phyloP scores from a whole-genome alignment of 2,888 invertebrate species.

The Drosophila anceps region DNA sequence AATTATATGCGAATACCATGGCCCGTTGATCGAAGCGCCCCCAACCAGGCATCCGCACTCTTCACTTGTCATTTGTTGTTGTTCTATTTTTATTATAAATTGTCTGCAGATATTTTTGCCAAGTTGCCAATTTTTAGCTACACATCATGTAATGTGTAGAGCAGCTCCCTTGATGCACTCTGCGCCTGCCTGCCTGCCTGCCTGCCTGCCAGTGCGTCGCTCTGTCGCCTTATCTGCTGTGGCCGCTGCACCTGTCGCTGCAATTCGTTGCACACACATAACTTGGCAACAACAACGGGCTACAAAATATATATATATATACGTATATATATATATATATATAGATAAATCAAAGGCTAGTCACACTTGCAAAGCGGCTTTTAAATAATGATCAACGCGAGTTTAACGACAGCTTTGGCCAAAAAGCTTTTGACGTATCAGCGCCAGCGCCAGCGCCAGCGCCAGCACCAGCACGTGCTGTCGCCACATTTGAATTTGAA shows the following conservation, averaged over 20 bases:
- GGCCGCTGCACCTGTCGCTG: slow-evolving; percentile 66
- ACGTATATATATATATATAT: not conserved
- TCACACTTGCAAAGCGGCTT: slow-evolving; percentile 43
- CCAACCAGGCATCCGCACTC: not conserved
- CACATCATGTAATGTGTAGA: slow-evolving; percentile 74
- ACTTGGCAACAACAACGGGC: slow-evolving; percentile 24
- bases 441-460: no score
- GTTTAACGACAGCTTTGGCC: slow-evolving; percentile 54
- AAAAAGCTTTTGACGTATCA: slow-evolving; percentile 53
- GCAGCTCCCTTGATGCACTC: slow-evolving; percentile 31
- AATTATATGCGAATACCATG: slow-evolving; percentile 62
- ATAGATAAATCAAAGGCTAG: slow-evolving; percentile 38
- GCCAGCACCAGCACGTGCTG: slow-evolving; percentile 37
- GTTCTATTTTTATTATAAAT: slow-evolving; percentile 67
- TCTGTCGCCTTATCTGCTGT: slow-evolving; percentile 60
- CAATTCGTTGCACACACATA: slow-evolving; percentile 40
- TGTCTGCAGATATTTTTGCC: slow-evolving; percentile 63
- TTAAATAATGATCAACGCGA: slow-evolving; percentile 29
- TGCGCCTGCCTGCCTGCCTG: slow-evolving; percentile 30
- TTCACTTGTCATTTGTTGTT: slow-evolving; percentile 15
- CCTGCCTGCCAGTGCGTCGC: slow-evolving; percentile 36
- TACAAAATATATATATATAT: slow-evolving; percentile 5
- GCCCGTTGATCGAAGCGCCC: slow-evolving; percentile 48
- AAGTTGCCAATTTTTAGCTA: slow-evolving; percentile 74
- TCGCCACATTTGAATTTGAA: slow-evolving; percentile 39